phyloP scores from a whole-genome alignment of 92 coral and sea anemone genomes.

The Parazoanthus atlanticus region DNA sequence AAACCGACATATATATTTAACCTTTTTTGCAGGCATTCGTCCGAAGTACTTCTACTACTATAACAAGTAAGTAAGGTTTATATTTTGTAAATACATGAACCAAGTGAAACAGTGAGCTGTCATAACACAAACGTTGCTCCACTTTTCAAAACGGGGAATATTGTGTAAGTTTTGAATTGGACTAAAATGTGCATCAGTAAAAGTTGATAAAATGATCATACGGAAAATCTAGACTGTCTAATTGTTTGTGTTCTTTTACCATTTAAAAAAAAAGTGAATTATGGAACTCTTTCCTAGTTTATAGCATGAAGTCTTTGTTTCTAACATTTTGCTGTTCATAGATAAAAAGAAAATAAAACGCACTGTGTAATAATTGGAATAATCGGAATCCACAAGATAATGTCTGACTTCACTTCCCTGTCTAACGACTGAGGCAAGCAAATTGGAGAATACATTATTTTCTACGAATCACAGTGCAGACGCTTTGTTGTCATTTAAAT shows the following conservation, averaged over 20 bases:
- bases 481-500: too few species aligned
- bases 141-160: not conserved
- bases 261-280: too few species aligned
- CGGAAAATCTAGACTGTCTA: too few species aligned
- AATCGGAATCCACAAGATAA: not conserved
- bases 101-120: not conserved
- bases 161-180: not conserved
- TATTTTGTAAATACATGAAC: not conserved
- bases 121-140: not conserved
- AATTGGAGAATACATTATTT: not conserved
- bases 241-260: too few species aligned
- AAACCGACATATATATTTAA: not conserved
- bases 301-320: too few species aligned
- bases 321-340: too few species aligned
- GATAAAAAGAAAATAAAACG: not conserved
- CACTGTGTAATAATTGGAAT: not conserved
- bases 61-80: slow-evolving; percentile 8
- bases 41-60: slow-evolving; percentile 3
- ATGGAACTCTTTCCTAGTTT: too few species aligned
- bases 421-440: not conserved
- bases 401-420: not conserved
- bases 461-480: too few species aligned
- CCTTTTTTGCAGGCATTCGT: slow-evolving; percentile 1
- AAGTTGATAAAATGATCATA: too few species aligned
- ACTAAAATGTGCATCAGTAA: not conserved